Evolutionary conservation across 2,113 vertebrate species (phyloP).

Genomic region (Macrotis lagotis): DNA sequence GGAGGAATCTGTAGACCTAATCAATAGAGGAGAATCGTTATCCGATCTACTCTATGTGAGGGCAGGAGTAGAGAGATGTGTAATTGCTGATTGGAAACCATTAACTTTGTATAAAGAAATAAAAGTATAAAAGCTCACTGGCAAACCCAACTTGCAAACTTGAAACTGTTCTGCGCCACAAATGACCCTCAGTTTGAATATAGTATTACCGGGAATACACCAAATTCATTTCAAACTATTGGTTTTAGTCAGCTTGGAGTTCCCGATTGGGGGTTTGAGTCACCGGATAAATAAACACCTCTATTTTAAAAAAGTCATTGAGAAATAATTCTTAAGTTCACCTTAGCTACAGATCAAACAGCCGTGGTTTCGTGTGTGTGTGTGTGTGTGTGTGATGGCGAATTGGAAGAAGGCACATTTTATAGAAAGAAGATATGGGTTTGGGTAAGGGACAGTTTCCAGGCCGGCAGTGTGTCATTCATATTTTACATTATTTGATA

Average conservation of each 20-base stretch:
- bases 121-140: constrained; percentile 2
- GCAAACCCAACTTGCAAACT: constrained; percentile 46
- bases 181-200: constrained; percentile 22
- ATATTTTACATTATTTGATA: constrained; percentile 41
- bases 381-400: not conserved
- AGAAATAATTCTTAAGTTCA: constrained; percentile 50
- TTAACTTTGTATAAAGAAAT: constrained; percentile 51
- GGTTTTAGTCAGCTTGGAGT: constrained; percentile 58
- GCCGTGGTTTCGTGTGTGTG: not conserved
- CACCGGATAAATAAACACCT: constrained; percentile 36
- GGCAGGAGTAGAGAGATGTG: constrained; percentile 54
- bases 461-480: not conserved
- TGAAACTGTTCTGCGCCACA: constrained; percentile 44
- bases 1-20: constrained; percentile 7
- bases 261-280: constrained; percentile 45
- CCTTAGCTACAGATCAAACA: constrained; percentile 44
- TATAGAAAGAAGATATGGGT: constrained; percentile 27
- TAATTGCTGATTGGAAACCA: constrained; percentile 72
- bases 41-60: constrained; percentile 35
- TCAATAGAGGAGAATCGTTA: constrained; percentile 48
- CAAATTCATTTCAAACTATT: constrained; percentile 15
- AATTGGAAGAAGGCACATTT: not conserved
- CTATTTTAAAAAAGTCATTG: constrained; percentile 56
- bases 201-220: not conserved
- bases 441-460: constrained; percentile 12